Evolutionary conservation across 2,797 vertebrate genomes (phyloP).

Genomic region (Chloroceryle amazona): DNA sequence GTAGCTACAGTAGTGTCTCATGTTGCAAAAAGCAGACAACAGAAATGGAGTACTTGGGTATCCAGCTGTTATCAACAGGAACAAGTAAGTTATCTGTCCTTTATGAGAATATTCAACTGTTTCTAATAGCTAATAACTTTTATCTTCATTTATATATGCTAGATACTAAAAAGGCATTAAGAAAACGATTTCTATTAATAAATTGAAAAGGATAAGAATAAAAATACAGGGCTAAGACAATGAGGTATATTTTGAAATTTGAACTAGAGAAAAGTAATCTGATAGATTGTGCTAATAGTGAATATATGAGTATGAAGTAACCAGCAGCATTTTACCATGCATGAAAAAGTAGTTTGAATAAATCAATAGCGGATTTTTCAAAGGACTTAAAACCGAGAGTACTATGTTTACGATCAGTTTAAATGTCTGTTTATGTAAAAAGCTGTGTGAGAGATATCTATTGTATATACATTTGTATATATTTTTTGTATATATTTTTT

Average conservation of each 20-base stretch:
- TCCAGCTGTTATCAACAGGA: constrained; percentile 86
- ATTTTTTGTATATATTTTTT: not conserved
- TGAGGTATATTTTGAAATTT: constrained; percentile 64
- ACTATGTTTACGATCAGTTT: constrained; percentile 16
- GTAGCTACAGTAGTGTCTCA: constrained; percentile 84
- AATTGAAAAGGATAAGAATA: constrained; percentile 35
- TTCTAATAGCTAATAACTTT: constrained; percentile 70
- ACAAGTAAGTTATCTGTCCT: constrained; percentile 90
- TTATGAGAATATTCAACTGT: constrained; percentile 66
- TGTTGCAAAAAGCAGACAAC: constrained; percentile 85
- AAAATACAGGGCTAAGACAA: constrained; percentile 44
- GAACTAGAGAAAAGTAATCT: constrained; percentile 64
- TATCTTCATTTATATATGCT: constrained; percentile 34
- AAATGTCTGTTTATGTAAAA: constrained; percentile 22
- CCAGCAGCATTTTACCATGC: constrained; percentile 24
- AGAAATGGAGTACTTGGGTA: constrained; percentile 84
- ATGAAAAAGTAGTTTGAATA: constrained; percentile 12
- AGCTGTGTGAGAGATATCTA: not conserved
- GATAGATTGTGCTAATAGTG: constrained; percentile 57
- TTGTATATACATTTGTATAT: not conserved
- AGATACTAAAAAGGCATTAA: constrained; percentile 18
- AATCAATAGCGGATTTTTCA: not conserved
- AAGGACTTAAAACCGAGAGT: constrained; percentile 26
- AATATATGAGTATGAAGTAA: constrained; percentile 49
- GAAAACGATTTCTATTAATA: constrained; percentile 29